These are phyloP conservation scores for Frankliniella intonsa DNA, from an alignment of 2,888 invertebrate genomes.

Conservation along the genomic window DNA sequence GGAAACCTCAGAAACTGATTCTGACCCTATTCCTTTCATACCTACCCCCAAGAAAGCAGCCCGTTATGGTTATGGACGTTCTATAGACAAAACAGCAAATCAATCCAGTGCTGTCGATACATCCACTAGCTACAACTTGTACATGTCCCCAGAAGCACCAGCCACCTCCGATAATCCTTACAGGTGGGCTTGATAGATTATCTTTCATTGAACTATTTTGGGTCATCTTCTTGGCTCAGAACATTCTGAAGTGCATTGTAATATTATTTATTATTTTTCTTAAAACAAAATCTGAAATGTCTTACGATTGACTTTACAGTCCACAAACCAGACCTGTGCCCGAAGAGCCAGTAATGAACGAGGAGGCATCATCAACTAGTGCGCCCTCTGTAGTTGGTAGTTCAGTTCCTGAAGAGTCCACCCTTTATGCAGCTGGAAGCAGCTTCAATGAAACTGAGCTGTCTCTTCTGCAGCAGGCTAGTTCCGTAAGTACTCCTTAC, in stretches of 20 bases:
- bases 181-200: background rate
- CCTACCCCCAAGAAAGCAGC: background rate
- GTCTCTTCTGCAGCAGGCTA: background rate
- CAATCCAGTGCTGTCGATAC: background rate
- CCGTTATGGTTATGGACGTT: background rate
- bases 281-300: background rate
- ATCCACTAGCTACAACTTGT: background rate
- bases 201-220: background rate
- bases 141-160: constrained; percentile 9
- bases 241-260: background rate
- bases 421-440: background rate
- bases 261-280: background rate
- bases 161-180: background rate
- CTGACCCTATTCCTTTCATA: background rate
- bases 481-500: background rate
- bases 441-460: background rate
- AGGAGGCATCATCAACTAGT: background rate
- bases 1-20: background rate
- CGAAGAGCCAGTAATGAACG: background rate
- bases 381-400: background rate
- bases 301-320: background rate
- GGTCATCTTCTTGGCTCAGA: background rate
- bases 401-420: background rate
- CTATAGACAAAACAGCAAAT: background rate
- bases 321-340: background rate